Percentiles rank a stretch among this genome's conserved stretches.
Conservation (phyloP, 2,113 vertebrate species). For the Eudyptes chrysolophus region DNA sequence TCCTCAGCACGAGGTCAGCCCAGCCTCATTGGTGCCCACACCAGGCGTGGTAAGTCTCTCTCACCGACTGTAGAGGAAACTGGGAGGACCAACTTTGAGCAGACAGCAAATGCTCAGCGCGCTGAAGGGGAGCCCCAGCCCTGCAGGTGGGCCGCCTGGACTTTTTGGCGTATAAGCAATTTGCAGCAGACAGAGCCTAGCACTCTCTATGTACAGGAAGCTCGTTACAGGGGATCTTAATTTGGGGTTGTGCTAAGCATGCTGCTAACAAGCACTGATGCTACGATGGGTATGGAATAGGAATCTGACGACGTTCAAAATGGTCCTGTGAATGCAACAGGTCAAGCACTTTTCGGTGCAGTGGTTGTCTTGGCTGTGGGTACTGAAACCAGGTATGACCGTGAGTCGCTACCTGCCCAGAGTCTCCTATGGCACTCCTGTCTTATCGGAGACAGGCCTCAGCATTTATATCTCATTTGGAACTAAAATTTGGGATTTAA, state of each 20-base stretch:
- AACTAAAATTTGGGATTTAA: not conserved
- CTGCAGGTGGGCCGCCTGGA: not conserved
- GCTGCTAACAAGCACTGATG: not conserved
- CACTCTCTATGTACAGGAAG: not conserved
- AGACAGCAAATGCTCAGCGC: not conserved
- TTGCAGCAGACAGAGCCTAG: not conserved
- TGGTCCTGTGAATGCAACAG: rapidly evolving
- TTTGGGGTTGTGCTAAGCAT: not conserved
- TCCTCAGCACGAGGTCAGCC: not conserved
- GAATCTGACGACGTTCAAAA: rapidly evolving
- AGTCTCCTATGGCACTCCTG: not conserved
- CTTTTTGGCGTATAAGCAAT: not conserved
- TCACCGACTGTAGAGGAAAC: not conserved
- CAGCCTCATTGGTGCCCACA: rapidly evolving
- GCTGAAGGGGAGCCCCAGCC: not conserved
- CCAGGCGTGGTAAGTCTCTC: not conserved
- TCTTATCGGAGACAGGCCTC: not conserved
- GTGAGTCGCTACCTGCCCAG: rapidly evolving
- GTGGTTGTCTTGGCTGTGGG: not conserved
- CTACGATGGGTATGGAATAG: not conserved
- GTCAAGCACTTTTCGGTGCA: not conserved
- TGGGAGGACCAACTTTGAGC: not conserved
- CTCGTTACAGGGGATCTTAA: not conserved
- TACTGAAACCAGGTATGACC: rapidly evolving
- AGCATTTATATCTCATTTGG: not conserved